Evolutionary conservation across 2,113 vertebrate species (phyloP).

Genomic region (Xenotilapia leptura): DNA sequence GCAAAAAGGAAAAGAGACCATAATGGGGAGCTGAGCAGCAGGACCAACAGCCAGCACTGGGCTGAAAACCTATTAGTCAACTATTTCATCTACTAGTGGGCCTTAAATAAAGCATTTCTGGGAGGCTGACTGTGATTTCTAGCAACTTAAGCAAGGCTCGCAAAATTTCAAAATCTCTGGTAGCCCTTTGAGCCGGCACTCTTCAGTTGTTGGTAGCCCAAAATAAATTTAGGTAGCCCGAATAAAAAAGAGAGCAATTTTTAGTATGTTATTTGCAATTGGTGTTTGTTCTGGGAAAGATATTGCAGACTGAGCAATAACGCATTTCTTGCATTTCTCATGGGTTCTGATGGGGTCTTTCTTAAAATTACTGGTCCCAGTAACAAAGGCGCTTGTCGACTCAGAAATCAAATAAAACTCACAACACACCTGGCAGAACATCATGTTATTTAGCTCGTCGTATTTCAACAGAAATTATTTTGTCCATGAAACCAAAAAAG

Average conservation of each 20-base stretch:
- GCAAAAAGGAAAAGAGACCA: background rate
- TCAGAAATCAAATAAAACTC: too few species aligned
- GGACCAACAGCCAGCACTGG: background rate
- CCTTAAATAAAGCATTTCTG: background rate
- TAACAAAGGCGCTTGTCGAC: too few species aligned
- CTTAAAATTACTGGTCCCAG: too few species aligned
- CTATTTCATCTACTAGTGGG: too few species aligned
- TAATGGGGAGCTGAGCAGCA: background rate
- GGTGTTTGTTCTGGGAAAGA: too few species aligned
- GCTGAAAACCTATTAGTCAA: rapidly evolving
- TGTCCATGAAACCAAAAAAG: background rate
- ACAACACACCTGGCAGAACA: background rate
- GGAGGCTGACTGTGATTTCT: background rate
- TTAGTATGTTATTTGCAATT: too few species aligned
- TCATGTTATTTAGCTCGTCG: rapidly evolving
- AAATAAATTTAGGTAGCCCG: background rate
- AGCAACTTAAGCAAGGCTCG: rapidly evolving
- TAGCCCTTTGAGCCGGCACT: background rate
- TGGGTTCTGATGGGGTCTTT: too few species aligned
- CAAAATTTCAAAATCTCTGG: background rate
- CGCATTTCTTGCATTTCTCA: too few species aligned
- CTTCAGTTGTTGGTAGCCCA: background rate
- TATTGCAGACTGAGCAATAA: too few species aligned
- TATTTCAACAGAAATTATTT: background rate
- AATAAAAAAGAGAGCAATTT: background rate